phyloP scores from a whole-genome alignment of 2,113 vertebrate species.

The Motacilla tschutschensis region DNA sequence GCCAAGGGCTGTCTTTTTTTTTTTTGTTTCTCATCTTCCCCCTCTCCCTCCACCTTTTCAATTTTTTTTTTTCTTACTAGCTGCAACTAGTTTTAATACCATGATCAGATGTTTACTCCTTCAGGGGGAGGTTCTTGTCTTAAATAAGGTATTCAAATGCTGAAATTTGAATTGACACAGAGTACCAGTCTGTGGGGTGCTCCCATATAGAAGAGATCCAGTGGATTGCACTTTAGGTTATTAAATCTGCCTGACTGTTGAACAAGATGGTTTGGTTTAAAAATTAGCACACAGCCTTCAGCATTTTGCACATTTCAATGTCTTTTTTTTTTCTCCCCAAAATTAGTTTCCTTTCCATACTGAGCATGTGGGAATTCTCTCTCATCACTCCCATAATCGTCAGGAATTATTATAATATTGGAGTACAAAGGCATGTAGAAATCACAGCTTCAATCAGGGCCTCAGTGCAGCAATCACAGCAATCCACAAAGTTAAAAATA shows the following conservation, averaged over 20 bases:
- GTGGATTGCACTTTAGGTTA: neutral
- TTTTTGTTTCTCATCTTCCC: neutral
- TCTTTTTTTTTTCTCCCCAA: fast-evolving
- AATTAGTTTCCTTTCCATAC: neutral
- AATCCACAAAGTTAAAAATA: neutral
- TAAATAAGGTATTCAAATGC: neutral
- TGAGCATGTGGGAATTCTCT: neutral
- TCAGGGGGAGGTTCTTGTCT: neutral
- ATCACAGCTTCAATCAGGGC: neutral
- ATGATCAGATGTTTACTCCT: neutral
- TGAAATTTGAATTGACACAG: neutral
- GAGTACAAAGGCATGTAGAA: neutral
- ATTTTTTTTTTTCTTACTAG: neutral
- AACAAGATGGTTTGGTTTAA: neutral
- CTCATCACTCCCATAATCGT: neutral
- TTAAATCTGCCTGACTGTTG: neutral
- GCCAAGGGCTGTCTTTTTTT: neutral
- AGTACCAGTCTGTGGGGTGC: neutral
- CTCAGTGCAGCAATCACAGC: neutral
- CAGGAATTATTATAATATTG: neutral
- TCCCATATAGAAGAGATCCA: neutral
- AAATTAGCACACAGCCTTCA: neutral
- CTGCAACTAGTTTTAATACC: neutral
- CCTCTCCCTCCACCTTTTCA: neutral
- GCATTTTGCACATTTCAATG: neutral